Evolutionary conservation across 2,888 invertebrate species (phyloP), one percentile per base, ranked within the genome.

Genomic region (Troilus luridus): DNA sequence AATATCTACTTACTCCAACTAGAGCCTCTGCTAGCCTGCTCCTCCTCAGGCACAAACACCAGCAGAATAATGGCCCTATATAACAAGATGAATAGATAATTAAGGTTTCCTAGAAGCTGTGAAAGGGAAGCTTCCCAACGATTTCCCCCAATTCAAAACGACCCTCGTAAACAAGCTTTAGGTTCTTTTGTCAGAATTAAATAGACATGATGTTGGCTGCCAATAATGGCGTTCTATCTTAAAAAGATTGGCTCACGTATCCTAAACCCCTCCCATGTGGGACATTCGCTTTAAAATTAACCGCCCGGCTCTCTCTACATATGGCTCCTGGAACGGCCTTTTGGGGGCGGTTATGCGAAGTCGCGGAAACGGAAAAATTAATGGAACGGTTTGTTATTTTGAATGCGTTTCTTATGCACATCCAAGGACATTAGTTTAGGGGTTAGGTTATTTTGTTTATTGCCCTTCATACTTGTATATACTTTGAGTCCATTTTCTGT

Each of bases 221-320:
- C 67, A 67, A 67, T 67, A 67, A 81, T 81, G 56, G 81, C 2
- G 9, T 81, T 54, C 54, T 56, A 54, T 81, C 64, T 88, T 88
- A 41, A 1, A 62, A 14, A 72, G 89, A 89, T 89, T 89, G 89
- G 27, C 89, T 89, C 89, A 89, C 89, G 89, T 89, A 72, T n/a
- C 21, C 72, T 54, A n/a, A n/a, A 64, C 64, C 54, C 64, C 88
- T 89, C 88, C 88, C 88, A 7, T 62, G 88, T 64, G 88, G 88
- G 41, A 89, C 88, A 89, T 89, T 24, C 21, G 3, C 64, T 27
- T 89, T 89, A 89, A 64, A 89, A 89, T 89, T 89, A 89, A 89
- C 60, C 60, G 62, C 59, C 14, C 59, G 10, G 1, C n/a, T 54
- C 58, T 85, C 19, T 85, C 56, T 56, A 85, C 56, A 85, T 54